Percentiles rank a stretch among this genome's conserved stretches.
phyloP scores from a whole-genome alignment of 2,797 vertebrate genomes.

The Sparus aurata region DNA sequence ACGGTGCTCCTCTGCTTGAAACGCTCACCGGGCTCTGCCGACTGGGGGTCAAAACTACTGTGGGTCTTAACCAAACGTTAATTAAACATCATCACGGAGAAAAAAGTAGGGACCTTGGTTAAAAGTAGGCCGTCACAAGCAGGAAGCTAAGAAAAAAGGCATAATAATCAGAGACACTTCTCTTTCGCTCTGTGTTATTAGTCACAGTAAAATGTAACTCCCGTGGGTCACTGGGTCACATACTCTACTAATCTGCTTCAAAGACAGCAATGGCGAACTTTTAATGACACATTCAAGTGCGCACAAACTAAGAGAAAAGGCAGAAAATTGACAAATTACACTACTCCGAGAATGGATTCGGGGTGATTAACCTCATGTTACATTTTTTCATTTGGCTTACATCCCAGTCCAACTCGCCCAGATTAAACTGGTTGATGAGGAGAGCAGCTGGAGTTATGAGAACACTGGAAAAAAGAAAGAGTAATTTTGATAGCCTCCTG shows the following conservation, averaged over 20 bases:
- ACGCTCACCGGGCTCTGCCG: conserved; percentile 39
- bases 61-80: conserved; percentile 74
- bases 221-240: conserved; percentile 43
- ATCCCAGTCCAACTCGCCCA: conserved; percentile 76
- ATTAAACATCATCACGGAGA: conserved; percentile 62
- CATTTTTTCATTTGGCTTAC: conserved; percentile 81
- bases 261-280: conserved; percentile 51
- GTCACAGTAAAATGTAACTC: conserved; percentile 42
- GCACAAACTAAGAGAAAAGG: conserved; percentile 59
- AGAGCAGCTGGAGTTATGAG: conserved; percentile 80
- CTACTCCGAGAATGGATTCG: conserved; percentile 71
- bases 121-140: conserved; percentile 58
- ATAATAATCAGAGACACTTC: conserved; percentile 50
- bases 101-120: conserved; percentile 58
- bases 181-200: conserved; percentile 24
- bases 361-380: conserved; percentile 81
- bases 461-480: conserved; percentile 65
- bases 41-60: conserved; percentile 54
- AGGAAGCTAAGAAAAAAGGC: conserved; percentile 26
- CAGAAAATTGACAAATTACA: conserved; percentile 71
- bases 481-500: conserved; percentile 75
- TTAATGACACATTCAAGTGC: conserved; percentile 54
- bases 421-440: conserved; percentile 82
- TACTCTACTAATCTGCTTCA: conserved; percentile 46
- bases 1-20: conserved; percentile 65